Evolutionary conservation across 37 sponge, comb jelly and placozoan genomes (phyloP).

Genomic region (Trichoplax adhaerens): DNA sequence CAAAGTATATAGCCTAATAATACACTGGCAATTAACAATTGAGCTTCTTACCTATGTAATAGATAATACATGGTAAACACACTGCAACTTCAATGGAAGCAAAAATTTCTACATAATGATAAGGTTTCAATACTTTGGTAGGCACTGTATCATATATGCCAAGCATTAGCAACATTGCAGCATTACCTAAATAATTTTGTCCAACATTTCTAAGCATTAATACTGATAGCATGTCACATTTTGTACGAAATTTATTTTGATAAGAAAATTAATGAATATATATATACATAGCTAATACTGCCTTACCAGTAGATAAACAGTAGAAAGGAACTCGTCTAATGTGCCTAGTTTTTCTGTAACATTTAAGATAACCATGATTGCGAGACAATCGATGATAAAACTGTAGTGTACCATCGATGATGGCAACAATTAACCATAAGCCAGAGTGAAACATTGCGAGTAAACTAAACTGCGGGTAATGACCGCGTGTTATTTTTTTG

Average conservation of each 20-base stretch:
- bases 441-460: slow-evolving; percentile 12
- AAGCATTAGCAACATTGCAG: too few species aligned
- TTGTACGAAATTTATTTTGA: not conserved
- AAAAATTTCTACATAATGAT: too few species aligned
- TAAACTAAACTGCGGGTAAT: not conserved
- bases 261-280: not conserved
- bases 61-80: slow-evolving; percentile 26
- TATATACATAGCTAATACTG: not conserved
- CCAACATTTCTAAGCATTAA: not conserved
- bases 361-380: slow-evolving; percentile 58
- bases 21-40: too few species aligned
- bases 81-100: too few species aligned
- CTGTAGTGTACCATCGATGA: slow-evolving; percentile 38
- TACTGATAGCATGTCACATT: not conserved
- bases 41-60: slow-evolving; percentile 19
- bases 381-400: slow-evolving; percentile 42
- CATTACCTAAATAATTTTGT: too few species aligned
- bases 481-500: too few species aligned
- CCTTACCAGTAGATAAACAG: slow-evolving; percentile 32
- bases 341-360: slow-evolving; percentile 47
- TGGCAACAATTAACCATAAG: slow-evolving; percentile 14
- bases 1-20: too few species aligned
- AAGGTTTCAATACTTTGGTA: too few species aligned
- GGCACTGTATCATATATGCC: too few species aligned
- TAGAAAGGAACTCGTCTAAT: slow-evolving; percentile 51